Percentiles rank a stretch among this genome's conserved stretches.
Conservation (phyloP, 2,113 vertebrate genomes). For the Microcebus tavaratra region DNA sequence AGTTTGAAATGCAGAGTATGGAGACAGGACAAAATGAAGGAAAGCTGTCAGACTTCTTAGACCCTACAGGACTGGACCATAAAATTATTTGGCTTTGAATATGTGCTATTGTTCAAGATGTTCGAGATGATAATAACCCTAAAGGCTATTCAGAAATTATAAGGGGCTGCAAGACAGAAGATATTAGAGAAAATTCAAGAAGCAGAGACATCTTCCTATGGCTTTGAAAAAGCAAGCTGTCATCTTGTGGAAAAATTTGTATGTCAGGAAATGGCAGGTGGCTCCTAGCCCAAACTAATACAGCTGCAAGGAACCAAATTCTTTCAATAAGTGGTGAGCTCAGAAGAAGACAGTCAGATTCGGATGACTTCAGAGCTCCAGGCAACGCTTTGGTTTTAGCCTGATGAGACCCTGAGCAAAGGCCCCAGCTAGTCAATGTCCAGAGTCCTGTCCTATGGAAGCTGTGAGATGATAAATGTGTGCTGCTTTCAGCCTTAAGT, state of each 20-base stretch:
- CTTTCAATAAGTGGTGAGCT: neutral
- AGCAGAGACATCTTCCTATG: no score
- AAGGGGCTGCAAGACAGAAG: no score
- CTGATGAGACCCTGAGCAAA: neutral
- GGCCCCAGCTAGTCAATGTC: neutral
- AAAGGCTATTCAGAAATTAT: no score
- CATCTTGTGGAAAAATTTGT: neutral
- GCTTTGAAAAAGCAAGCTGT: neutral
- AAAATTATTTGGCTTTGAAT: no score
- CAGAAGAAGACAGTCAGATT: neutral
- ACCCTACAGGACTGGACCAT: no score
- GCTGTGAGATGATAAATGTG: neutral
- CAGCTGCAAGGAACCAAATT: neutral
- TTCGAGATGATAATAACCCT: no score
- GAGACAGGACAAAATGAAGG: no score
- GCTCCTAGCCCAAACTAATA: neutral
- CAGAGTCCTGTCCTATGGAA: neutral
- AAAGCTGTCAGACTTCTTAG: no score
- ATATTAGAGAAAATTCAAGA: neutral
- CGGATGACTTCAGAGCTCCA: neutral
- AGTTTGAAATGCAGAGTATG: no score
- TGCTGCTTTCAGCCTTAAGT: neutral
- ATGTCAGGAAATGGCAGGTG: neutral
- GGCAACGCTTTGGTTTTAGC: neutral
- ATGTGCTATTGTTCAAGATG: no score